A percentile compares a stretch with the other conserved stretches of the same genome.
phyloP scores from a whole-genome alignment of 2,888 invertebrate genomes.

The Latheticus oryzae region DNA sequence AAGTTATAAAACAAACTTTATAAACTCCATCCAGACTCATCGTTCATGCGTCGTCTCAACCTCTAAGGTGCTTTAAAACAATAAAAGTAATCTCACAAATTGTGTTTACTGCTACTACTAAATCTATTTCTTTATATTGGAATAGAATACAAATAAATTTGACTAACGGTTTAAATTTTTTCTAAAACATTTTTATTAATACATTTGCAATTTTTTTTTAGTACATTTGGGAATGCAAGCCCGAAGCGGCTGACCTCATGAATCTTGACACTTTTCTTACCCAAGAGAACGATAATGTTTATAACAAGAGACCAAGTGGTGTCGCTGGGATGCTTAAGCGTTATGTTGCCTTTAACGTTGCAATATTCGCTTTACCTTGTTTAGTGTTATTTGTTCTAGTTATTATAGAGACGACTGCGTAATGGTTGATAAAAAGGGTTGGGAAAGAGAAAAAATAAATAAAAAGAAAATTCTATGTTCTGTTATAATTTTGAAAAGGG shows the following conservation, averaged over 20 bases:
- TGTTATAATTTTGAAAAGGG: slow-evolving; percentile 4
- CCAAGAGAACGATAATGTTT: slow-evolving; percentile 28
- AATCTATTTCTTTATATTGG: slow-evolving; percentile 25
- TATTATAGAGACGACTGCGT: slow-evolving; percentile 22
- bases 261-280: slow-evolving; percentile 30
- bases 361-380: slow-evolving; percentile 21
- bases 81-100: slow-evolving; percentile 34
- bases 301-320: slow-evolving; percentile 29
- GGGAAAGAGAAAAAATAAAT: too few relatives aligned
- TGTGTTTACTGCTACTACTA: slow-evolving; percentile 21
- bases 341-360: slow-evolving; percentile 19
- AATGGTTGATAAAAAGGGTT: slow-evolving; percentile 3
- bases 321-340: slow-evolving; percentile 22
- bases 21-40: slow-evolving; percentile 30
- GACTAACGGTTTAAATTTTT: too few relatives aligned
- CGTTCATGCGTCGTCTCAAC: slow-evolving; percentile 23
- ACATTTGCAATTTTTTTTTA: too few relatives aligned
- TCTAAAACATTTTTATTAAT: too few relatives aligned
- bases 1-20: slow-evolving; percentile 34
- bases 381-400: slow-evolving; percentile 24
- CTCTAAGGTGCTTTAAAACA: slow-evolving; percentile 36
- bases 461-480: neutral
- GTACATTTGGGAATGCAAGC: slow-evolving; percentile 4
- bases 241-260: slow-evolving; percentile 16
- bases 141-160: slow-evolving; percentile 11